Percentiles rank a stretch among this genome's conserved stretches.
Conservation (phyloP, 53 echinoderm and acorn worm genomes). For the Astropecten irregularis region DNA sequence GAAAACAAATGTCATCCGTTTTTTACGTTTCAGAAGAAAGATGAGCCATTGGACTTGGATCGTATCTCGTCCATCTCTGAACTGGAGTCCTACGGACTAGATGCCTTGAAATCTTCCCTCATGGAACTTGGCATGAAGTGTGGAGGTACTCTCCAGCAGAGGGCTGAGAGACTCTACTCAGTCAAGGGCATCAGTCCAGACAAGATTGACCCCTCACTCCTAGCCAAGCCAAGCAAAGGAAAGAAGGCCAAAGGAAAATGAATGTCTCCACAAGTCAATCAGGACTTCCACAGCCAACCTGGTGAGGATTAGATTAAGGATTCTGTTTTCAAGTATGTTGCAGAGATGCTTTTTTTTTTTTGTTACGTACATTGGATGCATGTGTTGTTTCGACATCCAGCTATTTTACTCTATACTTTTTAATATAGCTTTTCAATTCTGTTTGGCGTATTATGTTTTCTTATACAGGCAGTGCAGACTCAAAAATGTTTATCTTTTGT, state of each 20-base stretch:
- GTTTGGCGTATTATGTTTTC: no score
- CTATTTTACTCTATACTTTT: no score
- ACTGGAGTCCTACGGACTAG: slow-evolving; percentile 77
- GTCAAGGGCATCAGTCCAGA: slow-evolving; percentile 81
- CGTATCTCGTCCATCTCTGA: slow-evolving; percentile 51
- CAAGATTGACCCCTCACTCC: slow-evolving; percentile 78
- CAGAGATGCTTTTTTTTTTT: no score
- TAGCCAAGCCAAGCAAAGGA: slow-evolving; percentile 78
- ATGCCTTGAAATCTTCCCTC: slow-evolving; percentile 77
- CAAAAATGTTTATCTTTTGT: no score
- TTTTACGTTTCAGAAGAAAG: no score
- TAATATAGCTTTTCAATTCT: no score
- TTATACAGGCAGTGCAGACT: no score
- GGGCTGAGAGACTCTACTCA: slow-evolving; percentile 79
- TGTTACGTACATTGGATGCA: no score
- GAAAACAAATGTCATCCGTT: no score
- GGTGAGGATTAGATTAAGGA: no score
- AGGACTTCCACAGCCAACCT: background rate
- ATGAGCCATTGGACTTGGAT: slow-evolving; percentile 66
- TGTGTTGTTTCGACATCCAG: no score
- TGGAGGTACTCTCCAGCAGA: slow-evolving; percentile 91
- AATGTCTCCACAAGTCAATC: background rate
- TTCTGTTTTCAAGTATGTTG: no score
- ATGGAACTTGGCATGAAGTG: slow-evolving; percentile 88
- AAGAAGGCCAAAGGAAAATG: slow-evolving; percentile 64